Percentiles rank a stretch among this genome's conserved stretches.
These are phyloP conservation scores for Chrysolina haemoptera DNA, from an alignment of 2,888 invertebrate genomes.

Conservation along the genomic window DNA sequence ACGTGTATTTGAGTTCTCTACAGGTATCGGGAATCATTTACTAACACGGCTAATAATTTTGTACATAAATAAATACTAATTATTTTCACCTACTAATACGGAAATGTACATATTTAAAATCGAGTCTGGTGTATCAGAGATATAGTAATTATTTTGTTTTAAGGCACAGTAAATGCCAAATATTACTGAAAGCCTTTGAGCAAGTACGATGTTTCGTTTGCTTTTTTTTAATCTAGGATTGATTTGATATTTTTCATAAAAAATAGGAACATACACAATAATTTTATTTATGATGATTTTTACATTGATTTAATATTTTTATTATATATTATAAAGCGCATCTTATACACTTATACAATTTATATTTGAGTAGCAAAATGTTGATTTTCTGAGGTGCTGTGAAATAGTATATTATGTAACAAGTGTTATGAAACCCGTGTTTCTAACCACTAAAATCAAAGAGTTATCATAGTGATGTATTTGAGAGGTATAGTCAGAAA, in stretches of 20 bases:
- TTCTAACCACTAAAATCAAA: too few relatives aligned
- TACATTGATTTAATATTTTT: too few relatives aligned
- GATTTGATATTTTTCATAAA: not conserved
- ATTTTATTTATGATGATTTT: not conserved
- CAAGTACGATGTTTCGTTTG: not conserved
- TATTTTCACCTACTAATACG: slow-evolving; percentile 19
- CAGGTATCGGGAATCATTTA: slow-evolving; percentile 22
- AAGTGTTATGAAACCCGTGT: too few relatives aligned
- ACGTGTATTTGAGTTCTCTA: slow-evolving; percentile 29
- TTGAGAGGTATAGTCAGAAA: too few relatives aligned
- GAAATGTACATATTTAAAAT: slow-evolving; percentile 26
- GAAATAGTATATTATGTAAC: too few relatives aligned
- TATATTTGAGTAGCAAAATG: too few relatives aligned
- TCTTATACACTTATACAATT: too few relatives aligned
- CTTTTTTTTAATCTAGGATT: not conserved
- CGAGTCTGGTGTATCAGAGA: slow-evolving; percentile 11
- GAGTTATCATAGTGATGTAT: too few relatives aligned
- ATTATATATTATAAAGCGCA: too few relatives aligned
- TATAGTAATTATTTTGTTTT: not conserved
- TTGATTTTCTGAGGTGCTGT: too few relatives aligned
- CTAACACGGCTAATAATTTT: slow-evolving; percentile 36
- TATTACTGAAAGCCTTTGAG: not conserved
- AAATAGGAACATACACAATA: not conserved
- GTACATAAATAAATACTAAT: slow-evolving; percentile 26
- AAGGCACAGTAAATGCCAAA: not conserved